Conservation (phyloP, 2,888 invertebrate species). For the Rhabditoides inermis region DNA sequence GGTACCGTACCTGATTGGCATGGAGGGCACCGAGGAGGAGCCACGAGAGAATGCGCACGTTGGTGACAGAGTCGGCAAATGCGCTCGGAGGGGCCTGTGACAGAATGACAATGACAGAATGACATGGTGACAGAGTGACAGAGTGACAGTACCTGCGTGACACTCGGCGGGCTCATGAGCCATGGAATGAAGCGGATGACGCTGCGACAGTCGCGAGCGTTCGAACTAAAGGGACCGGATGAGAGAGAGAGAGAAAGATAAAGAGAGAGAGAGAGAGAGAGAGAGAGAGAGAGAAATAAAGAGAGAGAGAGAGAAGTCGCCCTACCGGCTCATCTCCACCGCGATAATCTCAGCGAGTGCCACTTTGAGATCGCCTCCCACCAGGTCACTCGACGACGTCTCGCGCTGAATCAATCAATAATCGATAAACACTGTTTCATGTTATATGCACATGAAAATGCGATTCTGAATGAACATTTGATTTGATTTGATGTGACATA, state of each 20-base stretch:
- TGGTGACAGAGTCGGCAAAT: constrained; percentile 47
- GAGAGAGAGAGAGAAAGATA: too few relatives aligned
- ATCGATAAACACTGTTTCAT: too few relatives aligned
- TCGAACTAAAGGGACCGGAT: too few relatives aligned
- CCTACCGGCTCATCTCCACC: constrained; percentile 23
- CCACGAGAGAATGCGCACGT: constrained; percentile 85
- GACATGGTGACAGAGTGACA: too few relatives aligned
- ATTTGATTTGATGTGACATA: too few relatives aligned
- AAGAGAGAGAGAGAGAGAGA: too few relatives aligned
- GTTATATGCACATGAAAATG: too few relatives aligned
- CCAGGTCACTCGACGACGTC: constrained; percentile 60
- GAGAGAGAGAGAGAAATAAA: background rate
- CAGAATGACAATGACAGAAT: too few relatives aligned
- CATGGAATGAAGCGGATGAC: constrained; percentile 50
- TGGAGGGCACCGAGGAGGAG: constrained; percentile 83
- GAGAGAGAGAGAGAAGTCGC: background rate
- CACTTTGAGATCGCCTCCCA: constrained; percentile 90
- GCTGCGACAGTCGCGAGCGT: constrained; percentile 40
- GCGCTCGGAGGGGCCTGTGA: constrained; percentile 43
- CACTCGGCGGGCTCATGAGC: constrained; percentile 49
- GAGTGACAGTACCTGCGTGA: constrained; percentile 43
- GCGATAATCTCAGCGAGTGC: constrained; percentile 70
- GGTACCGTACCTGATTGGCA: too few relatives aligned
- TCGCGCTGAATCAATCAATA: constrained; percentile 49
- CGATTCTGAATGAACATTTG: too few relatives aligned